Conservation (phyloP, 2,113 vertebrate species). For the Tylochromis polylepis region DNA sequence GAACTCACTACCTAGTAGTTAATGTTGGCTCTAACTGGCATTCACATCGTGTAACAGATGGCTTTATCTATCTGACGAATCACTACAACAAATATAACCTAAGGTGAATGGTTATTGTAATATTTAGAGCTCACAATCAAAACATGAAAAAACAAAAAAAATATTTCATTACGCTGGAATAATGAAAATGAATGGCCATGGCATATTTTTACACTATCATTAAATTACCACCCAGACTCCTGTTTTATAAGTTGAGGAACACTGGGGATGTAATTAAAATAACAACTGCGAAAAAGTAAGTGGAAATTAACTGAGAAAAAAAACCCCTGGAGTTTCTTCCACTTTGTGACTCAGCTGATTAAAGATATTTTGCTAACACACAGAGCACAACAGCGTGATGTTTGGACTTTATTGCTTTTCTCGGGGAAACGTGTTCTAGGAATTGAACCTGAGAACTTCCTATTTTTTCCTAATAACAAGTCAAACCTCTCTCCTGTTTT, state of each 20-base stretch:
- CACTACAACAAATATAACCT: background rate
- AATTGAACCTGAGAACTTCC: background rate
- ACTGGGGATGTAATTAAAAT: background rate
- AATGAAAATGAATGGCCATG: background rate
- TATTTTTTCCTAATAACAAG: background rate
- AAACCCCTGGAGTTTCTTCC: background rate
- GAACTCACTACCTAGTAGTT: background rate
- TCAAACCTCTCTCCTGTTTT: background rate
- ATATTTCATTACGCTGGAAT: background rate
- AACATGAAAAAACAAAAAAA: background rate
- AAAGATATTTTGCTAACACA: background rate
- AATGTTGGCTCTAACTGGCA: background rate
- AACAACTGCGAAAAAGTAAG: background rate
- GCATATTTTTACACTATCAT: background rate
- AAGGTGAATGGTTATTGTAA: background rate
- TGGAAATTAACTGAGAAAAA: background rate
- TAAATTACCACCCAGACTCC: background rate
- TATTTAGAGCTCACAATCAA: background rate
- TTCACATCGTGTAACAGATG: background rate
- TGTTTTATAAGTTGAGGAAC: background rate
- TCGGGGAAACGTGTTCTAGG: background rate
- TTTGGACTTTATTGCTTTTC: background rate
- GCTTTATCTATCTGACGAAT: background rate
- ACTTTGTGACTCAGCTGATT: background rate
- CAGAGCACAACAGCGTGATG: background rate